Base-by-base conservation (phyloP, 2,888 invertebrate genomes). In the Nomada fucata region DNA sequence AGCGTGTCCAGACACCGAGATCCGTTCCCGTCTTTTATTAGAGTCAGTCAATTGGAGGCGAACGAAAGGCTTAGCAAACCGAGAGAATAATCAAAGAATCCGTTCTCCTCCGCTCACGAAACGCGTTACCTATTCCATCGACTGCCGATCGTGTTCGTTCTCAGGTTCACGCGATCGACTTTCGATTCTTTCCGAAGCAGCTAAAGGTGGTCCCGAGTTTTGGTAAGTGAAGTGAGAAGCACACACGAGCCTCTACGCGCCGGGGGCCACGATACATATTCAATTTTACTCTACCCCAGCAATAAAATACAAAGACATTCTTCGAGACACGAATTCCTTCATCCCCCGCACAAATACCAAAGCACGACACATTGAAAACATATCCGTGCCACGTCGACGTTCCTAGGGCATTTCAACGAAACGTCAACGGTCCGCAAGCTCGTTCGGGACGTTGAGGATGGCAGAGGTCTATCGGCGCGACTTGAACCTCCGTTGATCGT, bases 31-130 rank as follows among this genome's bases (percentile, higher is more conserved):
- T 89, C 91, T 91, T 92, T 91, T 91, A 90, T 92, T 91, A 91
- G 91, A 91, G 90, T 83, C 92, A 92, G 92, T 92, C 90, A 92
- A 84, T 92, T 88, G 78, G 82, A 88, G 85, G 89, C 88, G 87
- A 86, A 89, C 91, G 89, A 89, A 88, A 85, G 86, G 76, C 84
- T 82, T 42, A 84, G 73, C 85, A 86, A 89, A 81, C 73, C 77
- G 76, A 68, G 82, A 59, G 76, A 80, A 86, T 79, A 79, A 78
- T 70, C 65, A 36, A 9, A 23, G 20, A 60, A 70, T 20, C 15
- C 50, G 50, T 18, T 36, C n/a, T 42, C 15, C 59, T 10, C 52
- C 42, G 55, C 55, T 26, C 53, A 18, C 64, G 7, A 59, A 23
- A 61, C 50, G 18, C n/a, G 52, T 61, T 11, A 15, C 47, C 29